phyloP scores from a whole-genome alignment of 2,113 vertebrate genomes.

The Sinocyclocheilus anophthalmus region DNA sequence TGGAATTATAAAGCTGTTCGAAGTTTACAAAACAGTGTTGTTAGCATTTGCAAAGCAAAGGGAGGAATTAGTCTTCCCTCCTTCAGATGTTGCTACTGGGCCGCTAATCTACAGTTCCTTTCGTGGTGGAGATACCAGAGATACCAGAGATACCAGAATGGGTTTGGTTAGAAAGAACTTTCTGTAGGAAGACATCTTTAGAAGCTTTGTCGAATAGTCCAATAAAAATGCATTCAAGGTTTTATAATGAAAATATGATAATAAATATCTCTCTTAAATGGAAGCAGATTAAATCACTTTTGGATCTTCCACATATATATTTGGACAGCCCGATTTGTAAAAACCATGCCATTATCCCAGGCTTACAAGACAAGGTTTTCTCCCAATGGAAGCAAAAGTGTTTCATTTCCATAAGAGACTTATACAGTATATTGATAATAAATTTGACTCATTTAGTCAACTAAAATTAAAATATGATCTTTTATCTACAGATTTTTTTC shows the following conservation, averaged over 20 bases:
- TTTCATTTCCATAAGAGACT: not conserved
- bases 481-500: too few relatives aligned
- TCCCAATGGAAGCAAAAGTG: not conserved
- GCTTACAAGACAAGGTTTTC: not conserved
- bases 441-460: not conserved
- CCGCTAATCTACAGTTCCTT: not conserved
- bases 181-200: not conserved
- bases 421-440: not conserved
- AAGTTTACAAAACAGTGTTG: not conserved
- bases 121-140: not conserved
- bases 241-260: not conserved
- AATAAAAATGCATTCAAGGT: not conserved
- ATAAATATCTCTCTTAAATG: not conserved
- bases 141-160: not conserved
- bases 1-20: not conserved
- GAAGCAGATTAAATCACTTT: not conserved
- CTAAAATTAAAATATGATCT: too few relatives aligned
- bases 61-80: not conserved
- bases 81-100: not conserved
- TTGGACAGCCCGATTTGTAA: not conserved
- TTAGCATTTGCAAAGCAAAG: not conserved
- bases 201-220: not conserved
- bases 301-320: not conserved
- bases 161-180: not conserved
- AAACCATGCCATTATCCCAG: not conserved